Evolutionary conservation across 2,888 invertebrate species (phyloP), one percentile per base, ranked within the genome.

Genomic region (Noctuana brunneofusca): DNA sequence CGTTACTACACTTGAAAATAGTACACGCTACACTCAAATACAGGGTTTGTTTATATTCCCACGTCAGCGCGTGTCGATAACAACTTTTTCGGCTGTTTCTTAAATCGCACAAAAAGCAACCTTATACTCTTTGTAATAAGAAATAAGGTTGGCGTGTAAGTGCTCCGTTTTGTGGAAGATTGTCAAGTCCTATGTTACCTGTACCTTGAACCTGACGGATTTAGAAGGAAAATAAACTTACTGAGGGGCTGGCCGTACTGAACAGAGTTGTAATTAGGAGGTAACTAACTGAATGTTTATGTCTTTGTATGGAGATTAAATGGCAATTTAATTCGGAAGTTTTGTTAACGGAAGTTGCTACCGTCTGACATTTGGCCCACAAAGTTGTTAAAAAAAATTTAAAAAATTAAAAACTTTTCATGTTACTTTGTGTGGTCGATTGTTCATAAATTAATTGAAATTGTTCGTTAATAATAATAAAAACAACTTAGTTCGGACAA

Each of bases 21-120:
- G 64, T 66, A 66, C 67, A 65, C 66, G 16, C 11, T 43, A 8
- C 43, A 43, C 3, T 0, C 43, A 18, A n/a, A 66, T 48, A 58
- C 3, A 43, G 46, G 73, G 69, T 71, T 71, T 87, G 86, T 89
- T 87, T 89, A 88, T 81, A 81, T 88, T 89, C 88, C 81, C 89
- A 88, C 83, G 87, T 86, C 83, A 81, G 74, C 80, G 79, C 54
- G 78, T 79, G 81, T 82, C 83, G 82, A 86, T 84, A 72, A 73
- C 75, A 70, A 64, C 57, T 53, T 46, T 46, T 18, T 54, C 46
- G 53, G 46, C 43, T 43, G 12, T 52, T 22, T 8, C 12, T 12
- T 20, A 22, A 46, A 53, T 16, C 32, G 24, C 1, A 2, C 16
- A 27, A 49, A 48, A 49, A 48, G n/a, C 32, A 48, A 35, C 54